Evolutionary conservation across 2,888 invertebrate species (phyloP).

Genomic region (Clunio marinus): DNA sequence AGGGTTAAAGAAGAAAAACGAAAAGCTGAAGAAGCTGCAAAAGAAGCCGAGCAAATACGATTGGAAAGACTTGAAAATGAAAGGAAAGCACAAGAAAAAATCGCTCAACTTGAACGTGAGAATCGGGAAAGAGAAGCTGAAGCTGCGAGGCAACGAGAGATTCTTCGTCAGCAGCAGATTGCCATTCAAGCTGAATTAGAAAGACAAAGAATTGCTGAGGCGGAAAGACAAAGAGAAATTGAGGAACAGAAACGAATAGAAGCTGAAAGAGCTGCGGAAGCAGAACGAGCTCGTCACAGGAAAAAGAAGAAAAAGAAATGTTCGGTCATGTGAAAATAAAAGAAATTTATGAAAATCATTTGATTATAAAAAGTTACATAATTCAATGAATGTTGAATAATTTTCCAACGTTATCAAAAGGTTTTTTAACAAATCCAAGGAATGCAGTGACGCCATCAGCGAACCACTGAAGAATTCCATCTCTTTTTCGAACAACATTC

Average conservation of each 20-base stretch:
- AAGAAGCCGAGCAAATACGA: conserved; percentile 17
- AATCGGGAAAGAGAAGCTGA: conserved; percentile 14
- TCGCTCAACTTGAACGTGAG: background rate
- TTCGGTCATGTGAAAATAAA: conserved; percentile 8
- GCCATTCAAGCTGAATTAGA: conserved; percentile 29
- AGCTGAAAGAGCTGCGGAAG: conserved; percentile 39
- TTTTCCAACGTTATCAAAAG: too few relatives aligned
- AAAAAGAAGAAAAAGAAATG: conserved; percentile 15
- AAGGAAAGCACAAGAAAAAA: conserved; percentile 14
- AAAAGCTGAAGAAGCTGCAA: conserved; percentile 19
- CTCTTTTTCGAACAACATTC: background rate
- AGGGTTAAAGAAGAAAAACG: background rate
- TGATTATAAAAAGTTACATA: too few relatives aligned
- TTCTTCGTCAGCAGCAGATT: conserved; percentile 5
- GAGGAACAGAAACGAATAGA: conserved; percentile 29
- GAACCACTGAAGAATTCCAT: conserved; percentile 16
- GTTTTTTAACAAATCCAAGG: too few relatives aligned
- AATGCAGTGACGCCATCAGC: too few relatives aligned
- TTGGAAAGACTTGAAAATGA: background rate
- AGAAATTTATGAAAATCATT: too few relatives aligned
- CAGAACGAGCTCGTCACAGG: background rate
- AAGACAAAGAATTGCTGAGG: conserved; percentile 23
- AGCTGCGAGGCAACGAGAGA: conserved; percentile 29
- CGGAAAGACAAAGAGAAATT: conserved; percentile 24
- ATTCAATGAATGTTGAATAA: too few relatives aligned